A percentile compares a stretch with the other conserved stretches of the same genome.
Conservation (phyloP, 2,888 invertebrate species). For the Drosophila fulvimacula region DNA sequence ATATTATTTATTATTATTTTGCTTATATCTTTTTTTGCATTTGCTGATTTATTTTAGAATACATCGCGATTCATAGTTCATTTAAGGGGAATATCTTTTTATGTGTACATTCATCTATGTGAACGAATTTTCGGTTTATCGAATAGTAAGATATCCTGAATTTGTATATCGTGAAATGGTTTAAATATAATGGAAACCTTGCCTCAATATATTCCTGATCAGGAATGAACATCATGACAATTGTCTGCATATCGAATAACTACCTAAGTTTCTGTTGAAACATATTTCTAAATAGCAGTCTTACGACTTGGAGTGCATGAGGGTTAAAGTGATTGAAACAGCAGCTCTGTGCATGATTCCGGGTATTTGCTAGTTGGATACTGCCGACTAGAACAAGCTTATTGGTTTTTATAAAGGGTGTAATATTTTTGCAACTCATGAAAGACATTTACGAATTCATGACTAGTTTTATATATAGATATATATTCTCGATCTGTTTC, state of each 20-base stretch:
- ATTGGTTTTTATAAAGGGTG: background rate
- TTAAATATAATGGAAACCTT: too few relatives aligned
- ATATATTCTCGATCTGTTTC: background rate
- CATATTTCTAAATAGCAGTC: too few relatives aligned
- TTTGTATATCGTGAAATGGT: too few relatives aligned
- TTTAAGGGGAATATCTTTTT: background rate
- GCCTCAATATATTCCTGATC: too few relatives aligned
- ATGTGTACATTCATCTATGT: background rate
- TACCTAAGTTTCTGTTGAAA: too few relatives aligned
- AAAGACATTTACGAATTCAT: background rate
- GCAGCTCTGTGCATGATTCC: background rate
- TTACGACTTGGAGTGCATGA: background rate
- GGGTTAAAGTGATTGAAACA: background rate
- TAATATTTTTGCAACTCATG: background rate
- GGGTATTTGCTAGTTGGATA: background rate
- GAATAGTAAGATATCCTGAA: slow-evolving; percentile 21
- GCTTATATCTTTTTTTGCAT: slow-evolving; percentile 36
- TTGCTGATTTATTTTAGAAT: slow-evolving; percentile 22
- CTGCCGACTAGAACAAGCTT: background rate
- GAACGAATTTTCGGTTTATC: slow-evolving; percentile 15
- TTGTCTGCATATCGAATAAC: too few relatives aligned
- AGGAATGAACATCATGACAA: too few relatives aligned
- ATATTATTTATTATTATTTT: slow-evolving; percentile 25
- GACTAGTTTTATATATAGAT: background rate
- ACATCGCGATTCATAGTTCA: slow-evolving; percentile 4